These are phyloP conservation scores for Gadus chalcogrammus DNA, from an alignment of 2,113 vertebrate genomes.

Conservation along the genomic window DNA sequence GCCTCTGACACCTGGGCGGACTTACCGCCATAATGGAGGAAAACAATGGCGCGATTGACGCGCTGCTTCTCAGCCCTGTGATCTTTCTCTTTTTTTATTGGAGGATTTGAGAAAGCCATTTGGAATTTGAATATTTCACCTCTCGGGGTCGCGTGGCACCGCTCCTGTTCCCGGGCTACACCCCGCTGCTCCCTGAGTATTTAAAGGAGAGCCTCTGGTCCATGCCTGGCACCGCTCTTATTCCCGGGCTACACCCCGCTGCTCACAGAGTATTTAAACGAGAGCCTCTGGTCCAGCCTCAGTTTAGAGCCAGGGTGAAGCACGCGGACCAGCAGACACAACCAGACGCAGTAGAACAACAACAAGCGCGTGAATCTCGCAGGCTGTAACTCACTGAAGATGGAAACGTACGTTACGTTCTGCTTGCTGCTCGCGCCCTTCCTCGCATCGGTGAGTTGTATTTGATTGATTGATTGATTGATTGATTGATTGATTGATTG, in stretches of 20 bases:
- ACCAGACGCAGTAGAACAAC: no score
- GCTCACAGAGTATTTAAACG: no score
- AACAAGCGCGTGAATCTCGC: slow-evolving; percentile 4
- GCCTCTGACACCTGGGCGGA: slow-evolving; percentile 17
- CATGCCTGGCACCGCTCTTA: slow-evolving; percentile 5
- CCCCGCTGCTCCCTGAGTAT: slow-evolving; percentile 46
- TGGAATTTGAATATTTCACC: slow-evolving; percentile 56
- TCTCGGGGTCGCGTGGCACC: slow-evolving; percentile 46
- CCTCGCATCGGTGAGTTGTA: slow-evolving; percentile 44
- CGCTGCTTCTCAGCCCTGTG: slow-evolving; percentile 18
- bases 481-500: no score
- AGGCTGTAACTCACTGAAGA: slow-evolving; percentile 22
- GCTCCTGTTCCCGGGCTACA: slow-evolving; percentile 53
- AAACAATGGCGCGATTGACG: slow-evolving; percentile 30
- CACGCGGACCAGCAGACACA: no score
- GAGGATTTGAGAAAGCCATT: slow-evolving; percentile 47
- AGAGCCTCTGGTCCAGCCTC: no score
- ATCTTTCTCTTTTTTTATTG: slow-evolving; percentile 6
- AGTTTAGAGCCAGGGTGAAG: no score
- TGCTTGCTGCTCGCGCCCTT: slow-evolving; percentile 33
- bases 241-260: no score
- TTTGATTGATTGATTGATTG: neutral
- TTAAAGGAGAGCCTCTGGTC: slow-evolving; percentile 46
- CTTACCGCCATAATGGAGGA: slow-evolving; percentile 20
- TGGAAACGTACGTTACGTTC: slow-evolving; percentile 36